Evolutionary conservation across 1,140 invertebrate species (phyloP).

Genomic region (Paraescarpia echinospica): DNA sequence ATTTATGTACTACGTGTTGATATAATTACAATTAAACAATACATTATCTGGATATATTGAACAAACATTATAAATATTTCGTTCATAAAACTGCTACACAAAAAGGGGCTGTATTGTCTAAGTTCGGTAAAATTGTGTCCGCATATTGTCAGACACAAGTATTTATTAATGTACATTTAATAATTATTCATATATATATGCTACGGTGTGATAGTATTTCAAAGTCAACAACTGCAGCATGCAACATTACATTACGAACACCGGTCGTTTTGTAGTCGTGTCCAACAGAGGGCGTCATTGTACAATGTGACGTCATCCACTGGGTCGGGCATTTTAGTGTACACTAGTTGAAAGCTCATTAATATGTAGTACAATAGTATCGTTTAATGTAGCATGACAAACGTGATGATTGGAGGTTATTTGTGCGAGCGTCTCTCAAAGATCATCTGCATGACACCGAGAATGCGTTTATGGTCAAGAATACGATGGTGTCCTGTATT

Average conservation of each 20-base stretch:
- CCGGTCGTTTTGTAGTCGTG: neutral
- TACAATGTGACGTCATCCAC: neutral
- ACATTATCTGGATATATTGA: neutral
- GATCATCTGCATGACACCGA: slow-evolving; percentile 38
- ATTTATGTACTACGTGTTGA: no score
- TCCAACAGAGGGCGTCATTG: neutral
- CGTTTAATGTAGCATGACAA: neutral
- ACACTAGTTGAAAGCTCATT: neutral
- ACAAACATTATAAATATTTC: neutral
- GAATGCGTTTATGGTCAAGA: slow-evolving; percentile 35
- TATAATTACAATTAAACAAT: no score
- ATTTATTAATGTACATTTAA: neutral
- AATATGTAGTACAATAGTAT: neutral
- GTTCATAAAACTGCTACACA: neutral
- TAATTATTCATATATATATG: neutral
- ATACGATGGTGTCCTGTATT: slow-evolving; percentile 74
- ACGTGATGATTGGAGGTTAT: neutral
- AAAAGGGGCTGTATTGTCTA: neutral
- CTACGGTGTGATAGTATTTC: neutral
- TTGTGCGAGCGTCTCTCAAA: neutral
- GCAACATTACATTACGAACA: neutral
- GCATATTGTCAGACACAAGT: neutral
- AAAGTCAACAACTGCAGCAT: neutral
- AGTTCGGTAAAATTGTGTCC: neutral
- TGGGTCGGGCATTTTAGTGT: neutral